Evolutionary conservation across 2,113 vertebrate species (phyloP), one percentile per base, ranked within the genome.

Genomic region (Spea bombifrons): DNA sequence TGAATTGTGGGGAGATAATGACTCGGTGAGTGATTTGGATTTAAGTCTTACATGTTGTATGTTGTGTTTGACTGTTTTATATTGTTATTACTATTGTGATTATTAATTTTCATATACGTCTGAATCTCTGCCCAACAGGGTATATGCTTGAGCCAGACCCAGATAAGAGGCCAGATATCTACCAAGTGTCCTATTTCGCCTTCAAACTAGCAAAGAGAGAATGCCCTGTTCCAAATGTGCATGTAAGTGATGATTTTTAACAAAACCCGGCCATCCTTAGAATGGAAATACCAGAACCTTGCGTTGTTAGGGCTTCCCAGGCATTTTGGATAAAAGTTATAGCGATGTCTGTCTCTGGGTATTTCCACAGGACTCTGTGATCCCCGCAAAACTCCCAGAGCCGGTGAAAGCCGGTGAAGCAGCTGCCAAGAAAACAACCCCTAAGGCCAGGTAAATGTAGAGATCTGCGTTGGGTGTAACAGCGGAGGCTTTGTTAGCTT

Each of bases 111-210:
- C 30, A 30, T 30, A 30, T 30, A 30, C 30, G 30, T 30, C 30
- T 30, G 30, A 30, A 30, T 71, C 17, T 71, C 4, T 50, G 0
- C 12, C 7, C 48, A 9, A 15, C 83, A 97, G 97, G 97, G 77
- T 99, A 98, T 82, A 99, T 98, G 95, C 92, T 99, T 82, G 97
- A 99, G 83, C 97, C 95, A 84, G 97, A 99, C 83, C 94, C 97
- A 13, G 96, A 98, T 71, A 92, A 91, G 83, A 95, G 97, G 82
- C 97, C 97, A 6, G 96, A 99, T 87, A 96, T 99, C 87, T 98
- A 98, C 89, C 96, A 96, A 84, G 94, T 98, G 76, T 98, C 97
- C 75, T 93, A 96, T 91, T 96, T 98, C 83, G 94, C 96, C 65
- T 99, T 98, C 88, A 98, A 94, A 84, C 84, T 97, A 80, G 90